A percentile compares a stretch with the other conserved stretches of the same genome.
These are phyloP conservation scores for Alfaro cultratus DNA, from an alignment of 2,797 vertebrate species.

Conservation along the genomic window DNA sequence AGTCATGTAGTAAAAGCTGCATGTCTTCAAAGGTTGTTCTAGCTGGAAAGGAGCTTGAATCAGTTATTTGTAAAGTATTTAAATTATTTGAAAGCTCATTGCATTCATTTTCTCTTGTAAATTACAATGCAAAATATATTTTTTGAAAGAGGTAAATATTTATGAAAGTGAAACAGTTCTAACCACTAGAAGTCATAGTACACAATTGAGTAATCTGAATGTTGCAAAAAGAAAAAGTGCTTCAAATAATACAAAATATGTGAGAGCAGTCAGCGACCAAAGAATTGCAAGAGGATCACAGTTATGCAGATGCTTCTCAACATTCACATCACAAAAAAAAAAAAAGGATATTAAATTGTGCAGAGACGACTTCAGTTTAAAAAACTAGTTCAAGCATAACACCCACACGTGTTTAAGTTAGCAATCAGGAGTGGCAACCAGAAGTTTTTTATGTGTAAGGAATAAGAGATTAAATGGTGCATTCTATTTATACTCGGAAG, in stretches of 20 bases:
- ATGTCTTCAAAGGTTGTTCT: neutral
- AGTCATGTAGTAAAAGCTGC: neutral
- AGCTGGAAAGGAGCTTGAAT: neutral
- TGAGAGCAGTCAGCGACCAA: neutral
- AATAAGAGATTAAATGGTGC: neutral
- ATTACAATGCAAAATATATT: neutral
- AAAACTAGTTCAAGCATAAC: neutral
- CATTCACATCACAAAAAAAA: neutral
- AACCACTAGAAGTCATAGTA: neutral
- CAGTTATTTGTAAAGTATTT: neutral
- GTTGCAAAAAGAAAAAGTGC: neutral
- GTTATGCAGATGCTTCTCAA: neutral
- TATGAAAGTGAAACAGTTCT: neutral
- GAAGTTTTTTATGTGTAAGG: neutral
- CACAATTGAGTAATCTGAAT: neutral
- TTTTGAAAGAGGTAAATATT: neutral
- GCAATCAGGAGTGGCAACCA: neutral
- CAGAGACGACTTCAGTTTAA: neutral
- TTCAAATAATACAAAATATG: neutral
- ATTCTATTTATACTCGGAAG: neutral
- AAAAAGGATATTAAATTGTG: neutral
- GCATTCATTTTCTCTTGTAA: neutral
- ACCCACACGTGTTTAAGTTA: neutral
- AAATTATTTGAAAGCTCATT: neutral
- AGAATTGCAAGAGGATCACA: neutral